phyloP scores from a whole-genome alignment of 2,888 invertebrate genomes.

The Serripes groenlandicus region DNA sequence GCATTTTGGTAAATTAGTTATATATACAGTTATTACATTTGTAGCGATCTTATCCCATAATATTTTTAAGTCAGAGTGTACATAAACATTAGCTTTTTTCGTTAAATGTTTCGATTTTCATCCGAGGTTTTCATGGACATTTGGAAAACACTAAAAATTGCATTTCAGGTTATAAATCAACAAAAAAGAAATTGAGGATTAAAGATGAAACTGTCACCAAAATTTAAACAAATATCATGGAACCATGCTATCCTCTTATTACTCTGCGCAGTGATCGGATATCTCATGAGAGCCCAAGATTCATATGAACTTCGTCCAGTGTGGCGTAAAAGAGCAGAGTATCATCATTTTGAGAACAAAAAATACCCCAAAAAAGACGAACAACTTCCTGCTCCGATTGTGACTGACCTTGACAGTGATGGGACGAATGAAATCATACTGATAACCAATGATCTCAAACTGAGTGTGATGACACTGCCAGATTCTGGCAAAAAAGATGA shows the following conservation, averaged over 20 bases:
- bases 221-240: conserved; percentile 48
- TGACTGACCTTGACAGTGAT: conserved; percentile 84
- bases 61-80: no score
- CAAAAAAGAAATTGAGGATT: no score
- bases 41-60: no score
- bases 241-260: conserved; percentile 77
- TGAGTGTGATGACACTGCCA: conserved; percentile 80
- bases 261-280: conserved; percentile 80
- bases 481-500: conserved; percentile 67
- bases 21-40: no score
- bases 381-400: conserved; percentile 78
- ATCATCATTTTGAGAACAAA: conserved; percentile 77
- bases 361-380: conserved; percentile 76
- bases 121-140: no score
- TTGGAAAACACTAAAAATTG: no score
- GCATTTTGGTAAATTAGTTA: no score
- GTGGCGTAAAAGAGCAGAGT: conserved; percentile 81
- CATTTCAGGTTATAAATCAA: no score
- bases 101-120: no score
- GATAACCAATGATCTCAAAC: conserved; percentile 79
- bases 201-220: conserved; percentile 15
- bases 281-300: conserved; percentile 81
- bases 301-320: conserved; percentile 80
- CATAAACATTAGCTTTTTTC: no score
- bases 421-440: conserved; percentile 83